Evolutionary conservation across 2,113 vertebrate species (phyloP), one percentile per base, ranked within the genome.

Genomic region (Mellivora capensis): DNA sequence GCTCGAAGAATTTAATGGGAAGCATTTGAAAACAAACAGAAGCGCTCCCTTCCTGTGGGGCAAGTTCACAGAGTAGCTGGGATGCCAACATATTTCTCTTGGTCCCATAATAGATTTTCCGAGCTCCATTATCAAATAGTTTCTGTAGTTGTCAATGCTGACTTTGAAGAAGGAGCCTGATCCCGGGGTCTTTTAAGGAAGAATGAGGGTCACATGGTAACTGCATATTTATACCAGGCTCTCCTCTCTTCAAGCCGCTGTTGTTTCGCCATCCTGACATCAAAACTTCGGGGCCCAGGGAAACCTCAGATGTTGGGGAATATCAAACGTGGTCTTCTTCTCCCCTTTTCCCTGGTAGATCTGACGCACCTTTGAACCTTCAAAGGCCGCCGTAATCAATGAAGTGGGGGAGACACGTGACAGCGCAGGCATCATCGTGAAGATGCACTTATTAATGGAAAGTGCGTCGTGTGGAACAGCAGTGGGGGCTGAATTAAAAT

Each of bases 351-450:
- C 27, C 80, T 88, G 87, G 76, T 84, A 93, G 90, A 98, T 97
- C 96, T 96, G 94, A 97, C 34, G 42, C 25, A 97, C 87, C 94
- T 98, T 96, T 96, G 97, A 98, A 96, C 88, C 90, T 97, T 98
- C 95, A 98, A 97, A 98, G 97, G 42, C 87, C 0, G 0, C 23
- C 25, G 57, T 83, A 88, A 97, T 97, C 94, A 94, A 72, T 97
- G 97, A 93, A 27, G 15, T 80, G 86, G 47, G 91, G 89, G 87
- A 95, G n/a, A 64, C 1, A 1, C 0, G 39, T 7, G 7, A 44
- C n/a, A 25, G 13, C 0, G 4, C 7, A 1, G 31, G n/a, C 67
- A 8, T 95, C 69, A 90, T 49, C 21, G 79, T 71, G 25, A 76
- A 88, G 82, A 90, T 2, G 47, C 67, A 85, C 89, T 97, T 96